Evolutionary conservation across 2,797 vertebrate species (phyloP).

Genomic region (Phalloptychus januarius): DNA sequence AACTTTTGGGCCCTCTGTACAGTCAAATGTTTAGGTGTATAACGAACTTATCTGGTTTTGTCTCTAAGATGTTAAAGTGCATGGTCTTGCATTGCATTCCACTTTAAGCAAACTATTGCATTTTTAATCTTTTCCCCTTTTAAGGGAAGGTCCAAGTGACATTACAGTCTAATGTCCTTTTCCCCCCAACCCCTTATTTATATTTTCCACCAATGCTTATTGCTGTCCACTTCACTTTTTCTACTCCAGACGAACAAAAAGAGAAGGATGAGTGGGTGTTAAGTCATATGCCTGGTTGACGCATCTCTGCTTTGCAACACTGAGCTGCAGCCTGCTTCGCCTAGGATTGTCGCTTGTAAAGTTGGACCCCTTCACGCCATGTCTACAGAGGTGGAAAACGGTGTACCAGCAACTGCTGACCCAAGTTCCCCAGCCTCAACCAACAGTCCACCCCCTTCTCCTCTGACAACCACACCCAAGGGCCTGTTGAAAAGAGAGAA

Average conservation of each 20-base stretch:
- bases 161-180: not conserved
- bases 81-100: not conserved
- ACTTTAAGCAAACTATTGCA: not conserved
- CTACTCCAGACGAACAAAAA: constrained; percentile 47
- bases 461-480: constrained; percentile 71
- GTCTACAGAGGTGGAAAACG: constrained; percentile 87
- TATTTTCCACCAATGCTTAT: constrained; percentile 5
- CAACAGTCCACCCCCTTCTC: constrained; percentile 59
- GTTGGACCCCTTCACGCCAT: constrained; percentile 74
- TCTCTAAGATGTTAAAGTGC: not conserved
- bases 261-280: constrained; percentile 78
- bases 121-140: not conserved
- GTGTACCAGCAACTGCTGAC: constrained; percentile 72
- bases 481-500: constrained; percentile 89
- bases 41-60: not conserved
- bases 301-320: constrained; percentile 49
- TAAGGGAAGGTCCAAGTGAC: not conserved
- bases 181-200: too few relatives aligned
- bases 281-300: constrained; percentile 55
- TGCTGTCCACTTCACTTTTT: constrained; percentile 27
- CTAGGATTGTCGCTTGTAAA: constrained; percentile 48
- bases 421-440: constrained; percentile 29
- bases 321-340: constrained; percentile 54
- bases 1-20: not conserved
- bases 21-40: not conserved